These are phyloP conservation scores for Falco cherrug DNA, from an alignment of 2,797 vertebrate genomes.

Conservation along the genomic window DNA sequence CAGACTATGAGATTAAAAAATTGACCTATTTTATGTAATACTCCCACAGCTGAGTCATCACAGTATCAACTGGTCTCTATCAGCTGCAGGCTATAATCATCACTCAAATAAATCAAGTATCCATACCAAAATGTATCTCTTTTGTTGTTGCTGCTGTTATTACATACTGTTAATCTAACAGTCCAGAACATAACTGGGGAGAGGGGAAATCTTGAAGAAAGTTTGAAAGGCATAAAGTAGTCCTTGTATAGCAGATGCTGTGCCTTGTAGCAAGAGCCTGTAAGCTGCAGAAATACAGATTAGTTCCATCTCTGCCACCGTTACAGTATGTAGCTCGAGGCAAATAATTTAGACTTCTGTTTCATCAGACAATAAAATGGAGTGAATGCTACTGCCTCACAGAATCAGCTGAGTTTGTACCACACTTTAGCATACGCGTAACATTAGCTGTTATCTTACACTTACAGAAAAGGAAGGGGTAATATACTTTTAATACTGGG, in stretches of 20 bases:
- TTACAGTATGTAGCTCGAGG: constrained; percentile 18
- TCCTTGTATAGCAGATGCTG: not conserved
- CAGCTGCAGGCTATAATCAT: constrained; percentile 24
- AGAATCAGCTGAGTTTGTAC: not conserved
- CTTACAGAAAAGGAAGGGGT: constrained; percentile 15
- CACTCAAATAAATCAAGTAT: not conserved
- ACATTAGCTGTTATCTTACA: not conserved
- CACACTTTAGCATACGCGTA: not conserved
- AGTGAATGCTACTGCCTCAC: constrained; percentile 13
- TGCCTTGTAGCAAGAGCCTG: not conserved
- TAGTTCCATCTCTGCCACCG: not conserved
- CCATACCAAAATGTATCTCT: not conserved
- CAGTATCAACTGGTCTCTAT: constrained; percentile 45
- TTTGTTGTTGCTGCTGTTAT: not conserved
- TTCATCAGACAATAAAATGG: constrained; percentile 60
- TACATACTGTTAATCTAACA: not conserved
- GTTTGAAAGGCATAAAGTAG: not conserved
- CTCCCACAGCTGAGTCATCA: constrained; percentile 64
- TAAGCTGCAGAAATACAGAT: constrained; percentile 32
- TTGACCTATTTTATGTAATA: constrained; percentile 62
- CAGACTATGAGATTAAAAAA: not conserved
- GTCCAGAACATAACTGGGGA: not conserved
- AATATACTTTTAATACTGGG: constrained; percentile 45
- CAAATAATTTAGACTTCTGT: constrained; percentile 51
- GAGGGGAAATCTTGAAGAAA: not conserved